These are phyloP conservation scores for Cheilosia soror DNA, from an alignment of 2,888 invertebrate species.

Conservation along the genomic window DNA sequence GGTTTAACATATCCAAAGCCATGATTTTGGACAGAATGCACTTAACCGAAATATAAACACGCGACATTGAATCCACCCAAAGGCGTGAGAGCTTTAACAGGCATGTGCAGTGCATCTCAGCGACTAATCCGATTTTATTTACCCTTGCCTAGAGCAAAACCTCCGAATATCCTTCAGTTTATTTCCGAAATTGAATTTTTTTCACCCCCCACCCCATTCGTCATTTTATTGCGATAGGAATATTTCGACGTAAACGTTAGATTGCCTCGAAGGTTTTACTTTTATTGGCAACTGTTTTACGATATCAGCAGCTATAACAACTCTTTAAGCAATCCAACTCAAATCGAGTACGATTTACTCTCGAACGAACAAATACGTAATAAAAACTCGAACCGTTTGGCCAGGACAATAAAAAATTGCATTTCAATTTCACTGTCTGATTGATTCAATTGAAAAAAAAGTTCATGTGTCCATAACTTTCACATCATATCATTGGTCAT, in stretches of 20 bases:
- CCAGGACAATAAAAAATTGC: constrained; percentile 31
- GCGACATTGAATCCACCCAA: not conserved
- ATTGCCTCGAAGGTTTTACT: constrained; percentile 41
- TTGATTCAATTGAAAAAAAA: constrained; percentile 59
- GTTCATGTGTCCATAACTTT: constrained; percentile 26
- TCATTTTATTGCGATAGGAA: constrained; percentile 8
- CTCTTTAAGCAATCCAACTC: constrained; percentile 27
- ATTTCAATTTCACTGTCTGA: constrained; percentile 6
- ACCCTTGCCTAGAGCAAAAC: not conserved
- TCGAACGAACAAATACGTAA: constrained; percentile 37
- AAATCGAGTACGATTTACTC: constrained; percentile 39
- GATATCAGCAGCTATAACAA: constrained; percentile 35
- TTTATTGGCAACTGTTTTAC: constrained; percentile 51
- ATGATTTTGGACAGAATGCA: not conserved
- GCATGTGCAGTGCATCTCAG: not conserved
- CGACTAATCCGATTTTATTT: not conserved
- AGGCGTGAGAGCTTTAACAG: not conserved
- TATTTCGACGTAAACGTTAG: constrained; percentile 40
- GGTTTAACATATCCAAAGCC: not conserved
- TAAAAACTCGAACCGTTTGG: constrained; percentile 27
- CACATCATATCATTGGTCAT: constrained; percentile 22
- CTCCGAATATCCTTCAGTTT: constrained; percentile 9
- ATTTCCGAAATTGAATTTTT: constrained; percentile 30
- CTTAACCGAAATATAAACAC: not conserved
- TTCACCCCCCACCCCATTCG: not conserved